Evolutionary conservation across 35 echinoderm and acorn worm genomes (phyloP).

Genomic region (Anneissia japonica): DNA sequence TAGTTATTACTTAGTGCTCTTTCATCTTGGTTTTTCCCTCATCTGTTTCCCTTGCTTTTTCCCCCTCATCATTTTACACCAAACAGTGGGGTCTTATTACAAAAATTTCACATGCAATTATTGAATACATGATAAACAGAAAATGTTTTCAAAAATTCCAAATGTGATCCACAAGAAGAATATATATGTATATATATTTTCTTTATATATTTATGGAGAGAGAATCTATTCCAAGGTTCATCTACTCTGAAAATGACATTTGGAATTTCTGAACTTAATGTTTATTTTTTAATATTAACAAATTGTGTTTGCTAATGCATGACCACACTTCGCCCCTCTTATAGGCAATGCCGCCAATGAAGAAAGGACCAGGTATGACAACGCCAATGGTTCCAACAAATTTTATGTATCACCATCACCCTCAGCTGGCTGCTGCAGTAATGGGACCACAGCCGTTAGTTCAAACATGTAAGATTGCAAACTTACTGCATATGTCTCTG

Average conservation of each 20-base stretch:
- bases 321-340: not conserved
- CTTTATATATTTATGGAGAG: too few species aligned
- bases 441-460: not conserved
- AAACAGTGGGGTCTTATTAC: not conserved
- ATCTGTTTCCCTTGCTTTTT: not conserved
- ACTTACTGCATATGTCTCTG: not conserved
- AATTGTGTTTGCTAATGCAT: not conserved
- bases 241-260: not conserved
- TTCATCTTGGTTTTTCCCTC: not conserved
- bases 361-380: not conserved
- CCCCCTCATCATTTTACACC: not conserved
- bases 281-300: not conserved
- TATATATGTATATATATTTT: too few species aligned
- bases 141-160: not conserved
- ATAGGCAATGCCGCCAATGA: not conserved
- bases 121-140: not conserved
- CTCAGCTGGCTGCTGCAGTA: not conserved
- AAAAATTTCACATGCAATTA: not conserved
- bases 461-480: not conserved
- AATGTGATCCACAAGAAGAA: not conserved
- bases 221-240: too few species aligned
- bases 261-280: not conserved
- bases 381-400: not conserved
- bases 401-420: not conserved
- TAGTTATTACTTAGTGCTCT: not conserved